phyloP scores from a whole-genome alignment of 1,140 invertebrate genomes.

The Lucilia sericata region DNA sequence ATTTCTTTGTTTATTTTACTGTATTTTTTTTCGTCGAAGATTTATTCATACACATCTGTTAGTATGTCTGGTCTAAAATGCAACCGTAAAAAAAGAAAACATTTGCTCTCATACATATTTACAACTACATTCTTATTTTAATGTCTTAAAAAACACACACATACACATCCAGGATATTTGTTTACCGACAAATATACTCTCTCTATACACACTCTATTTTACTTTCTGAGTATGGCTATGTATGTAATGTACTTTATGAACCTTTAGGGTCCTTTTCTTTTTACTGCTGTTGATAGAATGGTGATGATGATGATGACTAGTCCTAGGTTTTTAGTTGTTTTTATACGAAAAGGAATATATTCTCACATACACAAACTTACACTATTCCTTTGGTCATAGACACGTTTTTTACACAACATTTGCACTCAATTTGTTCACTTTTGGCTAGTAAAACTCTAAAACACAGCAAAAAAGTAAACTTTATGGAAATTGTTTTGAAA shows the following conservation, averaged over 20 bases:
- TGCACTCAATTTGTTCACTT: slow-evolving; percentile 1
- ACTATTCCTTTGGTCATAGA: neutral
- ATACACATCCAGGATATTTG: neutral
- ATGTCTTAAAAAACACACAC: too few species aligned
- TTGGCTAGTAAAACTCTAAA: neutral
- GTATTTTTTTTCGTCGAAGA: too few species aligned
- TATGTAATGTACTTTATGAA: neutral
- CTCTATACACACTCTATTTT: neutral
- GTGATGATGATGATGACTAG: neutral
- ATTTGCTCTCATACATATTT: too few species aligned
- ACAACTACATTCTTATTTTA: too few species aligned
- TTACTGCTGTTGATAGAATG: neutral
- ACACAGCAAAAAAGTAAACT: neutral
- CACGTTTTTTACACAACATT: slow-evolving; percentile 16
- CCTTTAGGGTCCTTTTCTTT: neutral
- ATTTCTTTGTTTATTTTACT: too few species aligned
- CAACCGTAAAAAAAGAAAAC: too few species aligned
- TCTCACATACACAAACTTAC: neutral
- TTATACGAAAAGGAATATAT: neutral
- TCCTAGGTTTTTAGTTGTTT: neutral
- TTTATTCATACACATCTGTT: too few species aligned
- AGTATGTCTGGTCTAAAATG: too few species aligned
- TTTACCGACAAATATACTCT: neutral
- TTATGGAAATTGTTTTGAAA: neutral
- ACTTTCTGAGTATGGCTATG: neutral